Base-by-base conservation (phyloP, 2,888 invertebrate genomes). In the Parnassius smintheus region DNA sequence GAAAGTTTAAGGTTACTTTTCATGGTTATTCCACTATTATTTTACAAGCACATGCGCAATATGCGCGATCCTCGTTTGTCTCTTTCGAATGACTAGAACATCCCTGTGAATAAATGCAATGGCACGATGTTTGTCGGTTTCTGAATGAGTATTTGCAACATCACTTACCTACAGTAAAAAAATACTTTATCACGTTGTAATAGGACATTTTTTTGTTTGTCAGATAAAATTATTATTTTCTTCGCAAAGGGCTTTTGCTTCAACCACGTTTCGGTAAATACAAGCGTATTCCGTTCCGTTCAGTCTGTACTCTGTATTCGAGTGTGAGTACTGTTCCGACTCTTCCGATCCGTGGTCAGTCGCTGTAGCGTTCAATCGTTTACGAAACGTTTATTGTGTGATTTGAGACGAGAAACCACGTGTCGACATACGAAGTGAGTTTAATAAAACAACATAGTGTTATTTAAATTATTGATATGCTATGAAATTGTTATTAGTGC, bases 141-240 rank as follows among this genome's bases (percentile, higher is more conserved):
- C 12, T 50, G 12, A 45, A 59, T 18, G 35, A 45, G 12, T 54
- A 50, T 55, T 60, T 12, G 41, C 41, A 46, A 18, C 56, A 1
- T 2, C 2, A 2, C 1, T 35, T 8, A 41, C 73, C 77, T 74
- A 74, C 56, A 55, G 12, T 45, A 10, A 11, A 44, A 64, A 48
- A 46, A 48, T 56, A 48, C 56, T 56, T 49, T 60, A 52, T 0
- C 0, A 0, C 0, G 2, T 22, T 0, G 0, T 0, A 0, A 66
- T 82, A 82, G 69, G 75, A 80, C 73, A 63, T 60, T 72, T 67
- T 74, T 78, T 82, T 57, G 68, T 69, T 71, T 78, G 73, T 55
- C 51, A 61, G 13, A 18, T 45, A 60, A 53, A 49, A 67, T 79
- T 75, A 80, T 80, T 83, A 83, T 82, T 85, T 84, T 83, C 67